Evolutionary conservation across 1,140 invertebrate species (phyloP).

Genomic region (Thereuonema tuberculata): DNA sequence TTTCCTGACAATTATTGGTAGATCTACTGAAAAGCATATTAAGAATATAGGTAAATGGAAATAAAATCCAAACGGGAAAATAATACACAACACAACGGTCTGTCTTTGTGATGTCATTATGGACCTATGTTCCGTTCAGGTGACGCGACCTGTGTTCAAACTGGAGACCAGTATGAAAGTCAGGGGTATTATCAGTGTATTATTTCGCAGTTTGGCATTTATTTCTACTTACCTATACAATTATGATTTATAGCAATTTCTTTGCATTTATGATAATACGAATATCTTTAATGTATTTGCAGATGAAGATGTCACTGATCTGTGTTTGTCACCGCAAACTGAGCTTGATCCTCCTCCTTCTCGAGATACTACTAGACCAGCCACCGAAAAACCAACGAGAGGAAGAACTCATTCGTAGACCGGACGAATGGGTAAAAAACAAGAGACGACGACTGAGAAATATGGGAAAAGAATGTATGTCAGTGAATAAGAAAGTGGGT

Average conservation of each 20-base stretch:
- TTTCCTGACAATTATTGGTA: not conserved
- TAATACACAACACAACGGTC: not conserved
- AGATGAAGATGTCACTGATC: too few species aligned
- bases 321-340: not conserved
- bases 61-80: too few species aligned
- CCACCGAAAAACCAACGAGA: not conserved
- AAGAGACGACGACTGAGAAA: not conserved
- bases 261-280: not conserved
- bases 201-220: too few species aligned
- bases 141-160: too few species aligned
- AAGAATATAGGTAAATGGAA: too few species aligned
- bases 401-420: not conserved
- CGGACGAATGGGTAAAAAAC: too few species aligned
- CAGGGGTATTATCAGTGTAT: too few species aligned
- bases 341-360: not conserved
- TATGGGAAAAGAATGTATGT: not conserved
- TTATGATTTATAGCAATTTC: not conserved
- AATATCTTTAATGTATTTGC: too few species aligned
- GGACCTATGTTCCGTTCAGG: too few species aligned
- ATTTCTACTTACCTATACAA: too few species aligned
- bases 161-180: too few species aligned
- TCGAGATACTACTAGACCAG: not conserved
- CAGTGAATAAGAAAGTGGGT: not conserved
- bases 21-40: not conserved
- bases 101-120: not conserved